Conservation (phyloP, 2,797 vertebrate species). For the Squalus acanthias region DNA sequence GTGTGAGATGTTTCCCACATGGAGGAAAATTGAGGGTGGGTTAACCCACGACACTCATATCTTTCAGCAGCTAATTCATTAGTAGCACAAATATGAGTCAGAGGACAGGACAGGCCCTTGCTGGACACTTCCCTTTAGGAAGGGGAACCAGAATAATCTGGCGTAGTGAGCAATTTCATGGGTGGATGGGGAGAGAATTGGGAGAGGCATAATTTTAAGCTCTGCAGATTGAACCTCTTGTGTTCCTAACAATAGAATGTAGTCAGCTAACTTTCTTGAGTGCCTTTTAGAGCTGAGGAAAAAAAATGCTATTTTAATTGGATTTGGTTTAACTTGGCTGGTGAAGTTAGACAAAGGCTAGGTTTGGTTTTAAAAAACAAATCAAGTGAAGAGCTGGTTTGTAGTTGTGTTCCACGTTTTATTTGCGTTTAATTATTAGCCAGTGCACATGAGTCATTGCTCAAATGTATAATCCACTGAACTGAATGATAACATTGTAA, state of each 20-base stretch:
- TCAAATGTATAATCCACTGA: not conserved
- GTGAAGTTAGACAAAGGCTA: not conserved
- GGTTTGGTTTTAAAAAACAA: not conserved
- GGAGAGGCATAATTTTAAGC: not conserved
- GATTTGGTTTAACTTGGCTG: not conserved
- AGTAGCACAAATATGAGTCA: not conserved
- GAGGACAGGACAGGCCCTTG: not conserved
- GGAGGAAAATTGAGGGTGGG: not conserved
- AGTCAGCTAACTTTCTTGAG: not conserved
- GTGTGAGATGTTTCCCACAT: too few species aligned
- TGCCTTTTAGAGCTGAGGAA: not conserved
- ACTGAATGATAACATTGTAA: slow-evolving; percentile 28
- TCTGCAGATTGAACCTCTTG: not conserved
- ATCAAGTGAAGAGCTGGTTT: not conserved
- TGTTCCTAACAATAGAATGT: not conserved
- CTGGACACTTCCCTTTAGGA: not conserved
- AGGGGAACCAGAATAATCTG: not conserved
- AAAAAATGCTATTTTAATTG: not conserved
- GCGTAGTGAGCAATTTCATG: not conserved
- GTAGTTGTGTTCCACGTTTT: not conserved
- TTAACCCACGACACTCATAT: not conserved
- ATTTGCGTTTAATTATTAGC: not conserved
- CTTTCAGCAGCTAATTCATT: not conserved
- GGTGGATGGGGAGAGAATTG: not conserved
- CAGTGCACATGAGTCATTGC: not conserved